Evolutionary conservation across 2,113 vertebrate genomes (phyloP), one percentile per base, ranked within the genome.

Genomic region (Potamarius usumacintae): DNA sequence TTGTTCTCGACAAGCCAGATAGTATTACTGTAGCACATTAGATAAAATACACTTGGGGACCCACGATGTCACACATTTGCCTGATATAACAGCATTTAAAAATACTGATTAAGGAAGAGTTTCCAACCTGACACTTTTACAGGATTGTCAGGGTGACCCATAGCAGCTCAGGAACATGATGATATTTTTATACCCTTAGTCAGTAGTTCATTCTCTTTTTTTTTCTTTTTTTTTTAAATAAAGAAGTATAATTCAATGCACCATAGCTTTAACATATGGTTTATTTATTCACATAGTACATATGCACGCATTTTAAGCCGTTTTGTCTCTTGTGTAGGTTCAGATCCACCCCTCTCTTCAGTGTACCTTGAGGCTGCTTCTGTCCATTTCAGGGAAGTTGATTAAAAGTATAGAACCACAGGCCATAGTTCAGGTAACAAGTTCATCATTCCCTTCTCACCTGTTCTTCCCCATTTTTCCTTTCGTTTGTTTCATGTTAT

Each of bases 341-440:
- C 93, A 91, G 88, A 90, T 57, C 50, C 94, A 97, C 48, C 92
- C 93, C 17, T 89, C 86, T 79, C 93, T 97, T 83, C 97, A 96
- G 83, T 89, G 92, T 80, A 96, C 94, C 1, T 82, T 98, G 81
- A 94, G 94, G 89, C 94, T 96, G 89, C 94, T 98, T 79, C 92
- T 99, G 91, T 94, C 93, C 5, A 90, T 98, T 17, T 90, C 96
- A 74, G 94, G 96, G 15, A 85, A 93, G 88, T 92, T 97, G 82
- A 94, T 97, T 86, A 96, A 96, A 90, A 92, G 79, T 57, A 50
- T 98, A 22, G 96, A 97, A 69, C 92, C 93, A 88, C 91, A 94
- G 52, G 55, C 96, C 82, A 93, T 97, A 74, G 90, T 78, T 93
- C 96, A 97, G 97, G 98, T 99, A 93, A 82, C 93, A 58, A 11